Evolutionary conservation across 2,888 invertebrate genomes (phyloP).

Genomic region (Endomychus coccineus): DNA sequence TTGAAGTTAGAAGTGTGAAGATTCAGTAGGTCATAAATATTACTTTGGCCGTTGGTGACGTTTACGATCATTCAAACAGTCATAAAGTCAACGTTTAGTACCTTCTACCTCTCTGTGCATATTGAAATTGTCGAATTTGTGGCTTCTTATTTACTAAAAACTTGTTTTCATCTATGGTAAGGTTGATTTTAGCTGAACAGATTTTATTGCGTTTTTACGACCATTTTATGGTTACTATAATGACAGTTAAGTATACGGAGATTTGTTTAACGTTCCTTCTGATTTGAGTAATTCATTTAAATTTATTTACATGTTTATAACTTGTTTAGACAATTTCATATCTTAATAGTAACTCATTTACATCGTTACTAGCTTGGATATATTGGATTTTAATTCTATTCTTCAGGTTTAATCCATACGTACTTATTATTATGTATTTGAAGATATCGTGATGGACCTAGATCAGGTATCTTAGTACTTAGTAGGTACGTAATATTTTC

Average conservation of each 20-base stretch:
- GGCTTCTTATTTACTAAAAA: too few species aligned
- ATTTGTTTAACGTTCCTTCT: background rate
- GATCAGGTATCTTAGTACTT: too few species aligned
- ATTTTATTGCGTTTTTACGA: slow-evolving; percentile 1
- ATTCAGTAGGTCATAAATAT: slow-evolving; percentile 11
- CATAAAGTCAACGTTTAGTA: slow-evolving; percentile 11
- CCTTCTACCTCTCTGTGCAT: slow-evolving; percentile 9
- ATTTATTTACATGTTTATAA: background rate
- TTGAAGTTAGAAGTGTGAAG: slow-evolving; percentile 15
- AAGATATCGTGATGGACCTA: too few species aligned
- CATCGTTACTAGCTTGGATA: too few species aligned
- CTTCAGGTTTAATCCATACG: too few species aligned
- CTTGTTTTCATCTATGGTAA: background rate
- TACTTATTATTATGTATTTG: too few species aligned
- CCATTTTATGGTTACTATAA: background rate
- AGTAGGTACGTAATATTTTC: too few species aligned
- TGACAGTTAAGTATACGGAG: background rate
- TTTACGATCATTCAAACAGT: slow-evolving; percentile 24
- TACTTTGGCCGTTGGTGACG: slow-evolving; percentile 43
- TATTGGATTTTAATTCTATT: too few species aligned
- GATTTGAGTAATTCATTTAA: background rate
- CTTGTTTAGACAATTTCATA: background rate
- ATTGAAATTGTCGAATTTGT: slow-evolving; percentile 7
- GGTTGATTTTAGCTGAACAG: background rate
- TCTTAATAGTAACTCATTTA: too few species aligned